Base-by-base conservation (phyloP, 2,113 vertebrate species). In the Cacatua alba region DNA sequence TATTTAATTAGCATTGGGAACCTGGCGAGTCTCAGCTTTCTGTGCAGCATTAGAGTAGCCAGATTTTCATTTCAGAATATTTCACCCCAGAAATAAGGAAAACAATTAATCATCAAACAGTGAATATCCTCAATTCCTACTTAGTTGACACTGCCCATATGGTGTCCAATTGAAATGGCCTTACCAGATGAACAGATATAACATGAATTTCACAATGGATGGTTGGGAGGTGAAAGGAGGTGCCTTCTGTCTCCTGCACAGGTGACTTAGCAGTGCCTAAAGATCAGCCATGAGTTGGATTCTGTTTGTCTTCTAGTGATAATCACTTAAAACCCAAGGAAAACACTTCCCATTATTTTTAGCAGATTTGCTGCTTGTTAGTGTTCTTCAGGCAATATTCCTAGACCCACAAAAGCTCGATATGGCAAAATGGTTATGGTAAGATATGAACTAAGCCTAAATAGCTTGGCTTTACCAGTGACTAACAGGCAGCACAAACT, bases 81-180 rank as follows among this genome's bases (percentile, higher is more conserved):
- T 94, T 88, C 80, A 64, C 39, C 74, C 35, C 68, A 68, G 76
- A 92, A 90, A 88, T 51, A 39, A 81, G 86, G 64, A 68, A 80
- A 81, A 48, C 39, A 68, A 26, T 60, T 55, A 81, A 31, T 76
- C 33, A 17, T 60, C 7, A 2, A 57, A 57, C 63, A 82, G 49
- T 59, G 68, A 57, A 77, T 72, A 26, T 69, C 41, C 74, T 82
- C 33, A 21, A 2, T 84, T 84, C 29, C 48, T 74, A 10, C 72
- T 52, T 55, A 24, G 69, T 5, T 41, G 79, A 8, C 74, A 16
- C 31, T 31, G 1, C 44, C 75, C 49, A 31, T 53, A 9, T 0
- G 9, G 55, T 75, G 83, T 93, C 59, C 44, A 35, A 1, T 4
- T 83, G 63, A 37, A 94, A 37, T 33, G 39, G 57, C 85, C 87